Base-by-base conservation (phyloP, 1,140 invertebrate species). In the Drosophila mojavensis region DNA sequence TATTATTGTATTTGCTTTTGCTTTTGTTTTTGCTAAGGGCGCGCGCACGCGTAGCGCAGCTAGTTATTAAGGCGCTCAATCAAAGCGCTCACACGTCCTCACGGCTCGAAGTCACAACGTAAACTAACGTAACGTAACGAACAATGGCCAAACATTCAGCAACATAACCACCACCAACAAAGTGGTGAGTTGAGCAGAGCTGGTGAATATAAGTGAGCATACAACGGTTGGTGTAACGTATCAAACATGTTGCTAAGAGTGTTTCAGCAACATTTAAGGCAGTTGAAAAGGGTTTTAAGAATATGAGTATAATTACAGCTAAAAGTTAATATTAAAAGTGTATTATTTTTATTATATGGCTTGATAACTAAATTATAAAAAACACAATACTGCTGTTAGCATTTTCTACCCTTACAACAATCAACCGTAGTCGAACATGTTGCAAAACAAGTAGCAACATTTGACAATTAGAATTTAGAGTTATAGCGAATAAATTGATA, bases 41-140 rank as follows among this genome's bases (percentile, higher is more conserved):
- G 68, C 66, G 81, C 81, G 81, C 81, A 81, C 81, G 81, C 80
- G 80, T 83, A 84, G 63, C 72, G 65, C 59, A 62, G 51, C 15
- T 60, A 58, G 51, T 74, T 53, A 20, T 11, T n/a, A 47, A 59
- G 26, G 47, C 45, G 66, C 63, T 51, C 26, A 13, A 4, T 5
- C 6, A 13, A 60, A 54, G 70, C 70, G 71, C 47, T 59, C 59
- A 59, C 64, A 73, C 75, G 67, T 75, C 78, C 81, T 60, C 62
- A 53, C 78, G 70, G 62, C 76, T 53, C 79, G 81, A 76, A 78
- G 59, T 81, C 78, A 64, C 74, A 78, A 77, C 70, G 81, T 60
- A 53, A 84, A 84, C 81, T 84, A 75, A 58, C 43, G n/a, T 69
- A 63, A 78, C 69, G 48, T 65, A 75, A 82, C 61, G 59, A 53